These are phyloP conservation scores for Diachasmimorpha longicaudata DNA, from an alignment of 1,140 invertebrate genomes.

Conservation along the genomic window DNA sequence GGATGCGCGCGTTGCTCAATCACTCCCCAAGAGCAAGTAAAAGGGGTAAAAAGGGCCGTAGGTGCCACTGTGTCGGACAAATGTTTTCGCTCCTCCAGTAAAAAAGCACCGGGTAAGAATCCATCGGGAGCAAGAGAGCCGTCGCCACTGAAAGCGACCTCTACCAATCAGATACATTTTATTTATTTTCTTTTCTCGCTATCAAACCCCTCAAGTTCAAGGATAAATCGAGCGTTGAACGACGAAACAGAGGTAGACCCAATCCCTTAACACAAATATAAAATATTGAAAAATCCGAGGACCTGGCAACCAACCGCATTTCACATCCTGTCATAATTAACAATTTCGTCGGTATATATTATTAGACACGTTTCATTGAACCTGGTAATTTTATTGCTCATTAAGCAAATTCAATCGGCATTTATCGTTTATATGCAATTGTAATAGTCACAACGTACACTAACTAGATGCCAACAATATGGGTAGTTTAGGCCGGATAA, in stretches of 20 bases:
- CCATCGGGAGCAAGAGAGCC: not conserved
- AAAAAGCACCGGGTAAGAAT: not conserved
- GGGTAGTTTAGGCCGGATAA: conserved; percentile 26
- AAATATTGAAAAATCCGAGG: no score
- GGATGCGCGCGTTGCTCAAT: conserved; percentile 21
- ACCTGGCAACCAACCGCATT: not conserved
- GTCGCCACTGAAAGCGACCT: conserved; percentile 9
- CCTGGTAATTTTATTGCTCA: conserved; percentile 25
- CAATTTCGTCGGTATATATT: not conserved
- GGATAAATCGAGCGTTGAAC: conserved; percentile 12
- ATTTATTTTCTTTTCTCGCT: not conserved
- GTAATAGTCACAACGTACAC: not conserved
- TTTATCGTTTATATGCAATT: conserved; percentile 11
- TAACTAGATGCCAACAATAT: conserved; percentile 7
- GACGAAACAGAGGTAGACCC: not conserved
- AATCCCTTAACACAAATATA: not conserved
- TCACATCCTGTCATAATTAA: not conserved
- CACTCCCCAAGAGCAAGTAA: not conserved
- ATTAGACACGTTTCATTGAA: conserved; percentile 14
- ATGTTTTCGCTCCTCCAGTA: conserved; percentile 15
- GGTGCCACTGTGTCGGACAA: conserved; percentile 6
- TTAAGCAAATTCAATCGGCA: conserved; percentile 19
- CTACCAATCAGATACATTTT: conserved; percentile 19
- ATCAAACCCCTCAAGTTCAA: conserved; percentile 20
- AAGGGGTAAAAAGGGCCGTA: not conserved